These are phyloP conservation scores for Dermatemys mawii DNA, from an alignment of 2,113 vertebrate species.

Conservation along the genomic window DNA sequence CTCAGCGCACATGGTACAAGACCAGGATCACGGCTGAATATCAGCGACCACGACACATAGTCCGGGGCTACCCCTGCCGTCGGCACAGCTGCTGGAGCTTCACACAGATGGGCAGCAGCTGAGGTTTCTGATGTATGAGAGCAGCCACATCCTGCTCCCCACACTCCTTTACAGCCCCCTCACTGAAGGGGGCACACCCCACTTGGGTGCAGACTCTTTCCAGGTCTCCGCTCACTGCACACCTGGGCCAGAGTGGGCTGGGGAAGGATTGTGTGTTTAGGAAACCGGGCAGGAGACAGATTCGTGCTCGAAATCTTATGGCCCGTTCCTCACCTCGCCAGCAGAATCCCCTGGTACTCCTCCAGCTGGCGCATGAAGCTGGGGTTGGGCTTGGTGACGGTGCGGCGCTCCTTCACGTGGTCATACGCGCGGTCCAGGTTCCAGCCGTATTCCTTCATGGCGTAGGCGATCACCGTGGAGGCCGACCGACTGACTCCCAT, in stretches of 20 bases:
- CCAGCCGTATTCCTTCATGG: conserved; percentile 99
- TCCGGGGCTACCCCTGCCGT: background rate
- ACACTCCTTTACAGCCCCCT: background rate
- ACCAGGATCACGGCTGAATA: background rate
- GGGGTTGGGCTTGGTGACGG: conserved; percentile 95
- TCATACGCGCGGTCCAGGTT: conserved; percentile 92
- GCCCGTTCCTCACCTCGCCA: conserved; percentile 87
- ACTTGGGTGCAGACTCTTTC: background rate
- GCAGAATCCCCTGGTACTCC: conserved; percentile 97
- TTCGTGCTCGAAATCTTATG: background rate
- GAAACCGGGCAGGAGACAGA: background rate
- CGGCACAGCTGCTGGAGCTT: background rate
- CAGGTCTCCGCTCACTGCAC: background rate
- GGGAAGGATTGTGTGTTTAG: background rate
- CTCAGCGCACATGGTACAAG: background rate
- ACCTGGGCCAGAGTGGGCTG: background rate
- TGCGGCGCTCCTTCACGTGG: conserved; percentile 92
- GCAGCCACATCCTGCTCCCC: background rate
- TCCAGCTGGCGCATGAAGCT: conserved; percentile 98
- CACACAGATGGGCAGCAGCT: background rate
- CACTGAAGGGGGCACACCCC: background rate
- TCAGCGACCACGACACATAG: background rate
- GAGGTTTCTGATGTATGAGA: background rate
- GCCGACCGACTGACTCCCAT: conserved; percentile 98
- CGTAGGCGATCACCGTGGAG: conserved; percentile 97